phyloP scores from a whole-genome alignment of 1,140 invertebrate genomes.

The Matsumurasca onukii region DNA sequence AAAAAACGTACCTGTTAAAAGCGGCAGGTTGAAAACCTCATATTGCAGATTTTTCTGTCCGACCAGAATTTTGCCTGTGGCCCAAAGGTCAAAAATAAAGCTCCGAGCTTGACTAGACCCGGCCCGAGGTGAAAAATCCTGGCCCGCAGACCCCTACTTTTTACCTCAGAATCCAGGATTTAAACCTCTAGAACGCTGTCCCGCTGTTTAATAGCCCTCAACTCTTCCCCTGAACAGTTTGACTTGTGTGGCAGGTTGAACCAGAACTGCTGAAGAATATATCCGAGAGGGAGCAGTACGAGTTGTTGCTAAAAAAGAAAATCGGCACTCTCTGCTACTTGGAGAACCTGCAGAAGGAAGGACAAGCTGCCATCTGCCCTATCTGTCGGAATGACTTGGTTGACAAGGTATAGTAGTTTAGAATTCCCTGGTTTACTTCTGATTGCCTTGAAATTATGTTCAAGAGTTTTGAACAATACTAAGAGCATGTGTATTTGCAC shows the following conservation, averaged over 20 bases:
- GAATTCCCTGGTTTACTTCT: neutral
- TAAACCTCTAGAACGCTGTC: neutral
- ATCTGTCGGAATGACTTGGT: conserved; percentile 62
- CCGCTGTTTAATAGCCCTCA: neutral
- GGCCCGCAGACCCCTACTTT: too few relatives aligned
- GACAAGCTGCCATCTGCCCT: conserved; percentile 58
- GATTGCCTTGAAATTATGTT: neutral
- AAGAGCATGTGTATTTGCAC: conserved; percentile 35
- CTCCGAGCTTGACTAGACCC: neutral
- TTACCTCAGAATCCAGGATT: neutral
- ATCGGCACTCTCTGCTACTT: conserved; percentile 50
- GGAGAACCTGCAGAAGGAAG: conserved; percentile 48
- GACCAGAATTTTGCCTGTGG: too few relatives aligned
- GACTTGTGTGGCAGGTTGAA: conserved; percentile 42
- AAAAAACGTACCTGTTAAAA: too few relatives aligned
- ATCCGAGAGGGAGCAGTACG: conserved; percentile 42
- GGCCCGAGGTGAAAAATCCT: too few relatives aligned
- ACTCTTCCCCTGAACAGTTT: neutral
- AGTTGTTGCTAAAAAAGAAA: conserved; percentile 48
- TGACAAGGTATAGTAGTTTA: conserved; percentile 45
- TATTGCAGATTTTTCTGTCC: too few relatives aligned
- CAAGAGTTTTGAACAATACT: neutral
- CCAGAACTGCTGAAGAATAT: conserved; percentile 36
- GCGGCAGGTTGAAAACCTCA: too few relatives aligned
- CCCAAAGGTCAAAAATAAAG: too few relatives aligned